Base-by-base conservation (phyloP, 2,888 invertebrate species). In the Tachina lurida region DNA sequence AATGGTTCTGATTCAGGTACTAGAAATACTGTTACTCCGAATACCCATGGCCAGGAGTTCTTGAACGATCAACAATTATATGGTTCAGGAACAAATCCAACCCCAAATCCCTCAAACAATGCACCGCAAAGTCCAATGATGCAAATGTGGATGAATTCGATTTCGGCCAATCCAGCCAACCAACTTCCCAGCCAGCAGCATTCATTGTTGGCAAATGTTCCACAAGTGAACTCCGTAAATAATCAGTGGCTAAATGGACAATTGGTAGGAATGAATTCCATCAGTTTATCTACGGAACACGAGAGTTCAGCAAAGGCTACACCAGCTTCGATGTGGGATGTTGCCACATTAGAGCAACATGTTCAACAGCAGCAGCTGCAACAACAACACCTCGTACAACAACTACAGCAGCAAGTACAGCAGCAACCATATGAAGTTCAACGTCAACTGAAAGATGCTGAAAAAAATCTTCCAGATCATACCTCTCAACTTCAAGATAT, bases 71-170 rank as follows among this genome's bases (percentile, higher is more conserved):
- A 89, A 4, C 91, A 90, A 52, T 45, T 91, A 4, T 71, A 91
- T 77, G 65, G 88, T 13, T 10, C 49, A 39, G 49, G 39, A 9
- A 31, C 67, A 2, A 82, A 88, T 12, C 49, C 86, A 4, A 84
- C 80, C n/a, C 22, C 58, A 52, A 83, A 73, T 39, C 13, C 77
- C 5, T 19, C 82, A 19, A 78, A 75, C 10, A 67, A 73, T 31
- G 65, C 58, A 45, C 60, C 82, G 0, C 89, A 88, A 63, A 90
- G 87, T 62, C 78, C 90, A 15, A 89, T 91, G 71, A 87, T 90
- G 83, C 91, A 91, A 3, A 90, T 90, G 84, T 92, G 90, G 90
- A 76, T 91, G 76, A 89, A 87, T 19, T 87, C 87, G 68, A 4
- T 88, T 65, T 43, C 87, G 15, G 19, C 80, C 58, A 78, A 84